Conservation (phyloP, 2,888 invertebrate genomes). For the Perizoma affinitatum region DNA sequence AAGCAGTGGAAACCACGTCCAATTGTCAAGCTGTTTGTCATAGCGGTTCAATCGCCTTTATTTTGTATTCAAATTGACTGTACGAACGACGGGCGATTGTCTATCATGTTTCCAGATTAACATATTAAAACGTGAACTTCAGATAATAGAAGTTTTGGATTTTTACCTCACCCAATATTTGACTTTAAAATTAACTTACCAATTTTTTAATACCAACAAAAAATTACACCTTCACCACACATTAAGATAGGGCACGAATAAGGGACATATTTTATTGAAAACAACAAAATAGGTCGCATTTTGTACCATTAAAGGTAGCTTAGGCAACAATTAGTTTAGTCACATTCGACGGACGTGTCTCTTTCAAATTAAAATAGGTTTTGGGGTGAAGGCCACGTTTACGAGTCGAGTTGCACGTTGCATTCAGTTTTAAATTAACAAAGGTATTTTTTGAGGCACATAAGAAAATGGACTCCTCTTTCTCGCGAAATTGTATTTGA, state of each 20-base stretch:
- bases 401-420: slow-evolving; percentile 41
- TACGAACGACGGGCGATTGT: slow-evolving; percentile 40
- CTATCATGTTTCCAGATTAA: slow-evolving; percentile 35
- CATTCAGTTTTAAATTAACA: slow-evolving; percentile 38
- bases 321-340: slow-evolving; percentile 57
- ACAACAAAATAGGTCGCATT: slow-evolving; percentile 39
- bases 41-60: slow-evolving; percentile 52
- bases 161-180: slow-evolving; percentile 1
- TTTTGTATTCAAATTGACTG: slow-evolving; percentile 52
- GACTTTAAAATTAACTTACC: slow-evolving; percentile 13
- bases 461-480: slow-evolving; percentile 31
- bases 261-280: slow-evolving; percentile 37
- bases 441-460: slow-evolving; percentile 27
- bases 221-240: slow-evolving; percentile 12
- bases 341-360: slow-evolving; percentile 61
- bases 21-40: slow-evolving; percentile 37
- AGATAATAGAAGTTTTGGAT: neutral
- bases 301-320: slow-evolving; percentile 49
- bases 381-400: slow-evolving; percentile 64
- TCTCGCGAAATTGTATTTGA: slow-evolving; percentile 18
- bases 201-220: slow-evolving; percentile 12
- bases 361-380: slow-evolving; percentile 67
- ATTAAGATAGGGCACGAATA: slow-evolving; percentile 49
- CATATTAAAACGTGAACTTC: slow-evolving; percentile 3
- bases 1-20: neutral